Evolutionary conservation across 2,797 vertebrate species (phyloP).

Genomic region (Pangasius krempfi): DNA sequence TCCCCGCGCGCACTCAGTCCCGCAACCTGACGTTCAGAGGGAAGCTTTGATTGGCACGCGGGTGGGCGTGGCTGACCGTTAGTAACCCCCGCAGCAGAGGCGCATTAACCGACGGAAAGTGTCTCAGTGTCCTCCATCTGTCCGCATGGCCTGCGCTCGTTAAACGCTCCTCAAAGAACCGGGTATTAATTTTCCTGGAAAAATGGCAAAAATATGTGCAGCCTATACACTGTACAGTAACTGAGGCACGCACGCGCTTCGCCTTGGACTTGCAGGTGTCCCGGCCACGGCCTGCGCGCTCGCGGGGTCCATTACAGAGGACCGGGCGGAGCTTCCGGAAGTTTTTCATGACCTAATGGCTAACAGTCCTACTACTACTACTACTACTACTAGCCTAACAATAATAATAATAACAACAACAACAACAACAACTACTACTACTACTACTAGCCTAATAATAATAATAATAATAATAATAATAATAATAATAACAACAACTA

Average conservation of each 20-base stretch:
- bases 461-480: too few species aligned
- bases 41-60: slow-evolving; percentile 20
- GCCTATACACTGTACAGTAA: not conserved
- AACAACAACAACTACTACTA: too few species aligned
- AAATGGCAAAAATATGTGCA: not conserved
- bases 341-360: not conserved
- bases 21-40: not conserved
- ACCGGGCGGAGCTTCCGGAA: not conserved
- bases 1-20: not conserved
- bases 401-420: too few species aligned
- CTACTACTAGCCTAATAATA: too few species aligned
- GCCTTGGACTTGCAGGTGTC: not conserved
- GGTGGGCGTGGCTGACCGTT: slow-evolving; percentile 29
- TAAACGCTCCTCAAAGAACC: not conserved
- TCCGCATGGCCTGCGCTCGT: too few species aligned
- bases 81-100: slow-evolving; percentile 39
- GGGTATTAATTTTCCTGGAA: slow-evolving; percentile 10
- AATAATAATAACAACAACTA: too few species aligned
- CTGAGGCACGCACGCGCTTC: not conserved
- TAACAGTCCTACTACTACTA: not conserved
- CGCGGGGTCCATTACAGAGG: not conserved
- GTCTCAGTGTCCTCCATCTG: slow-evolving; percentile 8
- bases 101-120: not conserved
- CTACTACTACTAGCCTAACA: not conserved
- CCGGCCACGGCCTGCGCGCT: not conserved